Percentiles rank a stretch among this genome's conserved stretches.
These are phyloP conservation scores for Lepisosteus oculatus DNA, from an alignment of 2,113 vertebrate species.

Conservation along the genomic window DNA sequence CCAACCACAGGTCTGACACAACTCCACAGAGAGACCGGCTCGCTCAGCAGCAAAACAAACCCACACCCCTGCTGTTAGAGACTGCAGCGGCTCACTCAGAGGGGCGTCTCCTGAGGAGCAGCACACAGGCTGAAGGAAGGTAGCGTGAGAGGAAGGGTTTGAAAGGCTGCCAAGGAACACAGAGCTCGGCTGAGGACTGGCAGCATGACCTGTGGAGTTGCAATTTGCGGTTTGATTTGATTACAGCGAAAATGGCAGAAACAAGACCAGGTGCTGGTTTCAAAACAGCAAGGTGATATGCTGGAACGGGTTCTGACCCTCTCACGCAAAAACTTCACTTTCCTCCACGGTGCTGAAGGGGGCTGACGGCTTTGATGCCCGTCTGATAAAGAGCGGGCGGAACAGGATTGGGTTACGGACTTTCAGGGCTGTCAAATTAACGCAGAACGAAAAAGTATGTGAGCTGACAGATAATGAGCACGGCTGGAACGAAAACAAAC, in stretches of 20 bases:
- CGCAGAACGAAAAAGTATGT: conserved; percentile 16
- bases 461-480: not conserved
- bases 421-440: conserved; percentile 43
- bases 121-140: conserved; percentile 1
- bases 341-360: conserved; percentile 22
- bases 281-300: conserved; percentile 30
- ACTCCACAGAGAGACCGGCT: conserved; percentile 13
- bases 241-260: not conserved
- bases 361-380: conserved; percentile 38
- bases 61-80: not conserved
- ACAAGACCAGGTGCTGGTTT: conserved; percentile 31
- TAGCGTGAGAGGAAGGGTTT: conserved; percentile 6
- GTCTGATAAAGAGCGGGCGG: conserved; percentile 17
- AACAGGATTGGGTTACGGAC: not conserved
- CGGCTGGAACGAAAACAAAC: not conserved
- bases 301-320: conserved; percentile 29
- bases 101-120: not conserved
- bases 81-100: conserved; percentile 20
- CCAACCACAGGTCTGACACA: conserved; percentile 19
- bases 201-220: not conserved
- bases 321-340: conserved; percentile 36
- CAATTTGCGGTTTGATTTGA: conserved; percentile 26
- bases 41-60: conserved; percentile 16
- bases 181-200: not conserved
- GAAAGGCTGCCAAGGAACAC: conserved; percentile 27